Conservation (phyloP, 2,113 vertebrate genomes). For the Myotis yumanensis region DNA sequence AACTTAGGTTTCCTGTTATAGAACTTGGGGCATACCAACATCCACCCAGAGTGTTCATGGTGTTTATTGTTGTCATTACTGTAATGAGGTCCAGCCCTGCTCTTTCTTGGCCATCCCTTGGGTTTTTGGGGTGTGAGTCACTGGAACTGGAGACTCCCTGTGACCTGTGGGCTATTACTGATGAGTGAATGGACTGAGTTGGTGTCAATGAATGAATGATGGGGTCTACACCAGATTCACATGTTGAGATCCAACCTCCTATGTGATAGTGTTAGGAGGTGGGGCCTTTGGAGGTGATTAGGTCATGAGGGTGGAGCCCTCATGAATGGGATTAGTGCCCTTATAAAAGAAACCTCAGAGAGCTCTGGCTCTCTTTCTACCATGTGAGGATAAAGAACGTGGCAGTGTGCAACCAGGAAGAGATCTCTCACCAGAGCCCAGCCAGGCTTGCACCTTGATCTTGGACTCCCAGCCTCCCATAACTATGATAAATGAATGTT, state of each 20-base stretch:
- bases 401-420: neutral
- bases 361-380: neutral
- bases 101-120: constrained; percentile 52
- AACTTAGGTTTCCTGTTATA: constrained; percentile 12
- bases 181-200: constrained; percentile 37
- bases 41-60: neutral
- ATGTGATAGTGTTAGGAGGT: neutral
- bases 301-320: neutral
- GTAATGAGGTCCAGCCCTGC: constrained; percentile 49
- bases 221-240: neutral
- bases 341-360: neutral
- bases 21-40: neutral
- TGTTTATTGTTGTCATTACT: neutral
- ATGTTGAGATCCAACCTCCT: neutral
- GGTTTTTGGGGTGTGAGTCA: neutral
- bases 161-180: constrained; percentile 20
- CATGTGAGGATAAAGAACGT: neutral
- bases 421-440: neutral
- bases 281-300: neutral
- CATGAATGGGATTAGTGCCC: neutral
- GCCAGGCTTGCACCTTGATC: neutral
- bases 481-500: neutral
- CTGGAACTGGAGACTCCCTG: neutral
- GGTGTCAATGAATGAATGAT: neutral
- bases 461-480: neutral